A percentile compares a stretch with the other conserved stretches of the same genome.
These are phyloP conservation scores for Eupithecia abbreviata DNA, from an alignment of 2,888 invertebrate genomes.

Conservation along the genomic window DNA sequence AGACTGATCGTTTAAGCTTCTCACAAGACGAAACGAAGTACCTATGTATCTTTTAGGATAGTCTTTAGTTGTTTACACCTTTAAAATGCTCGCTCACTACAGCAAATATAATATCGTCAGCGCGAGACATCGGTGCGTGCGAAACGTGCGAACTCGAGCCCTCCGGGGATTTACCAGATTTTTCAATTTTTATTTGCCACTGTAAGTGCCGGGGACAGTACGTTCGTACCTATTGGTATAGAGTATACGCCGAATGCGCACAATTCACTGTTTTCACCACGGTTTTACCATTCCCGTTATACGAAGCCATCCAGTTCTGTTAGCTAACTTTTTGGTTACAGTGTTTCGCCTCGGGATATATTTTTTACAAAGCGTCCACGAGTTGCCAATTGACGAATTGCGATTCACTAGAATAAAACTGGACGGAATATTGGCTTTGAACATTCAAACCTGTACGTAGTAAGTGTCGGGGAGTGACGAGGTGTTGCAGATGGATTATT, in stretches of 20 bases:
- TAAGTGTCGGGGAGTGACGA: not conserved
- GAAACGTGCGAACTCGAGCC: conserved; percentile 68
- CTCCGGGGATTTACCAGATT: conserved; percentile 77
- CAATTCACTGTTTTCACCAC: conserved; percentile 52
- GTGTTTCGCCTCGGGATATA: conserved; percentile 26
- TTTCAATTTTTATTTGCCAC: conserved; percentile 81
- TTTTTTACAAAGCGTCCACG: conserved; percentile 28
- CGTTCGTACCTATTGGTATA: conserved; percentile 24
- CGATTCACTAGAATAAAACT: conserved; percentile 31
- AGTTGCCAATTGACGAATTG: conserved; percentile 24
- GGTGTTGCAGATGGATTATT: not conserved
- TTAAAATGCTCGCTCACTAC: conserved; percentile 23
- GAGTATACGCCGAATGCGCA: conserved; percentile 51
- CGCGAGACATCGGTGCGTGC: conserved; percentile 60
- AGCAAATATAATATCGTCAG: conserved; percentile 56
- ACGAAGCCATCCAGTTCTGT: conserved; percentile 45
- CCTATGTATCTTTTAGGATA: not conserved
- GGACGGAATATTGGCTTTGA: conserved; percentile 29
- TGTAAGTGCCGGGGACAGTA: conserved; percentile 70
- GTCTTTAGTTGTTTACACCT: conserved; percentile 29
- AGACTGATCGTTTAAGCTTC: not conserved
- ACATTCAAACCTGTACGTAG: not conserved
- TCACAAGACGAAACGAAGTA: not conserved
- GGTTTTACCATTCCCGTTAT: conserved; percentile 31
- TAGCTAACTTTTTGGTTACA: conserved; percentile 47